phyloP scores from a whole-genome alignment of 2,888 invertebrate species.

The Lutraria lutraria region DNA sequence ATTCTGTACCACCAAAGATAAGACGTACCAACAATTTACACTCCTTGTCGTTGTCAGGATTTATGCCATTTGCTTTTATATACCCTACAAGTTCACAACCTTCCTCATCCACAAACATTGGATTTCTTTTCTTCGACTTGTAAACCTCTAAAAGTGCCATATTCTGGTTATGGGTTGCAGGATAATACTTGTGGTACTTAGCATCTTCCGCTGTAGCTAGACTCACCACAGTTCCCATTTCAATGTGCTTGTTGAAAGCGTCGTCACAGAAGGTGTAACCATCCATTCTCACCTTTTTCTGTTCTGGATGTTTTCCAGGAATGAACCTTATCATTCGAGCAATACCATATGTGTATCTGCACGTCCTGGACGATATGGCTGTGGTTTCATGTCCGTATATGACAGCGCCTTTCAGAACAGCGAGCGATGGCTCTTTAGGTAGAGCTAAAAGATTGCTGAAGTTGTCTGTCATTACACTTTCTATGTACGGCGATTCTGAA shows the following conservation, averaged over 20 bases:
- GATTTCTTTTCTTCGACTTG: conserved; percentile 46
- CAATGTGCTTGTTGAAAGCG: conserved; percentile 62
- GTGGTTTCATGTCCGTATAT: conserved; percentile 56
- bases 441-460: conserved; percentile 36
- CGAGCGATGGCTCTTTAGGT: conserved; percentile 57
- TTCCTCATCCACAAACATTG: conserved; percentile 47
- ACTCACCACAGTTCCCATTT: conserved; percentile 49
- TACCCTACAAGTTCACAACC: conserved; percentile 54
- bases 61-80: conserved; percentile 45
- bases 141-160: conserved; percentile 59
- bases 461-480: conserved; percentile 28
- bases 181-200: conserved; percentile 48
- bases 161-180: conserved; percentile 34
- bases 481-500: conserved; percentile 47
- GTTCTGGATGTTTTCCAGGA: conserved; percentile 35
- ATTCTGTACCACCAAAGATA: conserved; percentile 63
- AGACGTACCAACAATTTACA: conserved; percentile 53
- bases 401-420: conserved; percentile 66
- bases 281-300: conserved; percentile 38
- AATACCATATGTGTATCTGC: conserved; percentile 66
- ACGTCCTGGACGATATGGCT: conserved; percentile 56
- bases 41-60: conserved; percentile 48
- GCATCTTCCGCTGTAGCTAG: conserved; percentile 29
- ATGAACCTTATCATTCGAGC: conserved; percentile 57
- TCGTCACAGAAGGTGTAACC: conserved; percentile 49